A percentile compares a stretch with the other conserved stretches of the same genome.
phyloP scores from a whole-genome alignment of 2,888 invertebrate genomes.

The Cataglyphis altisquamis region DNA sequence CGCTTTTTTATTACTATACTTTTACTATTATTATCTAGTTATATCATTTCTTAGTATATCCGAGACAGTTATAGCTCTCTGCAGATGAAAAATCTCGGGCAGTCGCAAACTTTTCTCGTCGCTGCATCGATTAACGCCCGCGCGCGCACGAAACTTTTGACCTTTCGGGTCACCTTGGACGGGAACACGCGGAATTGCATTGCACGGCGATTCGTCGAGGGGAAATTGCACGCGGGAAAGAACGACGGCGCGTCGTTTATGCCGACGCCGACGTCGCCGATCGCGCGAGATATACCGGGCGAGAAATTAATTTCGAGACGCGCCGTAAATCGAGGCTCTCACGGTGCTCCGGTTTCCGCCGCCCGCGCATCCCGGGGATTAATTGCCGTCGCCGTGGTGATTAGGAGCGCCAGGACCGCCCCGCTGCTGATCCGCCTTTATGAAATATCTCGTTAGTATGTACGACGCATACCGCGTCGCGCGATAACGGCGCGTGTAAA shows the following conservation, averaged over 20 bases:
- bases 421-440: constrained; percentile 69
- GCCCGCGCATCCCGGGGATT: constrained; percentile 61
- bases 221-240: background rate
- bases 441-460: constrained; percentile 73
- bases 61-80: background rate
- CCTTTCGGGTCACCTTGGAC: constrained; percentile 1
- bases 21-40: background rate
- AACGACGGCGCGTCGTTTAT: constrained; percentile 6
- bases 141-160: constrained; percentile 13
- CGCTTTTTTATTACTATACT: background rate
- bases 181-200: constrained; percentile 28
- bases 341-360: constrained; percentile 12
- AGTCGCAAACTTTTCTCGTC: background rate
- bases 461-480: constrained; percentile 41
- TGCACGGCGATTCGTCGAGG: constrained; percentile 1
- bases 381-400: constrained; percentile 66
- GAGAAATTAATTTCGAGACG: constrained; percentile 65
- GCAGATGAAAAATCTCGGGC: constrained; percentile 6
- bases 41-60: background rate
- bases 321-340: constrained; percentile 59
- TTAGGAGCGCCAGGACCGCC: constrained; percentile 58
- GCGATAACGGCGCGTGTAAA: constrained; percentile 29
- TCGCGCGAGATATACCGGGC: constrained; percentile 45
- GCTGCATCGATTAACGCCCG: constrained; percentile 25
- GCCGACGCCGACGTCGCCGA: constrained; percentile 18